Evolutionary conservation across 2,113 vertebrate genomes (phyloP), one percentile per base, ranked within the genome.

Genomic region (Barbus barbus): DNA sequence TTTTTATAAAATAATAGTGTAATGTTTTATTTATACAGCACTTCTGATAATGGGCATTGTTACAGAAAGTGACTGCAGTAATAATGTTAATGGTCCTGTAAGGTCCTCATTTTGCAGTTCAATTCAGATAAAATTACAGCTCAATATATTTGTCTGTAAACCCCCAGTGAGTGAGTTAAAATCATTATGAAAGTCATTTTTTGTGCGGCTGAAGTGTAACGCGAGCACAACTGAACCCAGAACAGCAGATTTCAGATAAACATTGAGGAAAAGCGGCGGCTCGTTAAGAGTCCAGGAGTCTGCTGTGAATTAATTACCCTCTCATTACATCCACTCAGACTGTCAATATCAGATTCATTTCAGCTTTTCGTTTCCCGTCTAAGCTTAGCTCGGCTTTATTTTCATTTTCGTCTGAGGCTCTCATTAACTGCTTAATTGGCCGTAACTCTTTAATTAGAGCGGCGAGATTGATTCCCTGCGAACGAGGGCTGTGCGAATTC

Each of bases 381-480:
- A 80, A 36, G 22, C 31, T 48, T 24, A 51, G 38, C 69, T 74
- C 89, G 12, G 81, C 38, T 84, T 31, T 74, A 58, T 81, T 82
- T 60, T 74, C 24, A 41, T 72, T 89, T 85, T 86, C 78, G 12
- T 80, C 58, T 90, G 4, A 69, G 63, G 65, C 20, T 75, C 77
- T 79, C 71, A 83, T 84, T 84, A 85, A 81, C 86, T 53, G 73
- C 84, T 60, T 78, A 82, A 89, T 89, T 88, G 65, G 87, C 83
- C 80, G 58, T 86, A 78, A 87, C 87, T 89, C 80, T 89, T 89
- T 87, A 89, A 91, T 91, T 75, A 83, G 85, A 79, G 71, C 36
- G 20, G 4, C 16, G 83, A 18, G 56, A 80, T 82, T 61, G 86
- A 91, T 89, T 84, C 78, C 69, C 77, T 51, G 65, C 46, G 53